Evolutionary conservation across 2,797 vertebrate genomes (phyloP).

Genomic region (Danio albolineatus): DNA sequence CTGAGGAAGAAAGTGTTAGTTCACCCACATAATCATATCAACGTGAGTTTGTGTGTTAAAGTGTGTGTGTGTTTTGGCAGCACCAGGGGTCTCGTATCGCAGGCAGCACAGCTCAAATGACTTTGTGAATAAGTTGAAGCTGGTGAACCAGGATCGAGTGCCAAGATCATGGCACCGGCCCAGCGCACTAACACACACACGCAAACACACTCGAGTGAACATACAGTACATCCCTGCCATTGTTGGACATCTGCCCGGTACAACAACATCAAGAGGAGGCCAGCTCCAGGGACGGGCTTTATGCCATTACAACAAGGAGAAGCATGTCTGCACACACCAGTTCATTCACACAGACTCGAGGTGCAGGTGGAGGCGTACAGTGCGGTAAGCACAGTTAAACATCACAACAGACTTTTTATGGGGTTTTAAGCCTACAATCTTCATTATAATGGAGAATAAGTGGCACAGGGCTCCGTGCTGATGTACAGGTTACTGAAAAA

Average conservation of each 20-base stretch:
- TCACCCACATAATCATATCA: conserved; percentile 44
- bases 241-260: conserved; percentile 49
- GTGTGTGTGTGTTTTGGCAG: conserved; percentile 19
- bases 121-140: conserved; percentile 26
- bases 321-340: conserved; percentile 23
- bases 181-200: conserved; percentile 38
- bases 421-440: not conserved
- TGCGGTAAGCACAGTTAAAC: not conserved
- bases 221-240: conserved; percentile 26
- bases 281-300: conserved; percentile 14
- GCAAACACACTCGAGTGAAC: conserved; percentile 41
- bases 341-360: conserved; percentile 19
- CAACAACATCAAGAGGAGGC: conserved; percentile 32
- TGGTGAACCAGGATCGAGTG: conserved; percentile 37
- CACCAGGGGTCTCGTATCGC: conserved; percentile 24
- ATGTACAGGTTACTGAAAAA: too few species aligned
- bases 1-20: conserved; percentile 42
- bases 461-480: too few species aligned
- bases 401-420: not conserved
- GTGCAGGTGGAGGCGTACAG: conserved; percentile 23
- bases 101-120: conserved; percentile 26
- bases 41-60: conserved; percentile 47
- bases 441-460: not conserved
- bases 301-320: conserved; percentile 15
- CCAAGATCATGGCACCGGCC: conserved; percentile 27